Evolutionary conservation across 2,797 vertebrate species (phyloP).

Genomic region (Poecile montanus): DNA sequence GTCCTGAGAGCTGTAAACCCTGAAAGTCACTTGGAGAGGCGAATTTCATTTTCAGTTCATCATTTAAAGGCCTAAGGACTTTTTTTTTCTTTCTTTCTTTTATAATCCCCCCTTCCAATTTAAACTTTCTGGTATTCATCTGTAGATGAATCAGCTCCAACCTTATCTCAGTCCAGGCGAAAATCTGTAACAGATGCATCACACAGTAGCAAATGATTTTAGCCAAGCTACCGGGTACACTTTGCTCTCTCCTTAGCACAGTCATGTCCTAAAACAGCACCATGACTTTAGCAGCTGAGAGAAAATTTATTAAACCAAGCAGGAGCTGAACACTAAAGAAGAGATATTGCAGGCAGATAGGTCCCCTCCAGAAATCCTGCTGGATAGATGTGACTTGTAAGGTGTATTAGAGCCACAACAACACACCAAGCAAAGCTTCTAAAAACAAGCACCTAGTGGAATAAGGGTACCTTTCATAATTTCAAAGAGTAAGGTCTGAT

Average conservation of each 20-base stretch:
- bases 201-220: neutral
- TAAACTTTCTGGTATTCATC: neutral
- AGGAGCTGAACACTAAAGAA: neutral
- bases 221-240: neutral
- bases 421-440: neutral
- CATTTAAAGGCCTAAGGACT: neutral
- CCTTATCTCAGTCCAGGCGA: neutral
- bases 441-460: neutral
- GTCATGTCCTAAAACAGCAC: neutral
- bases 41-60: neutral
- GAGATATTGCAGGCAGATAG: neutral
- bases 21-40: neutral
- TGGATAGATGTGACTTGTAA: neutral
- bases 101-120: conserved; percentile 24
- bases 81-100: neutral
- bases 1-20: neutral
- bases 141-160: conserved; percentile 6
- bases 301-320: neutral
- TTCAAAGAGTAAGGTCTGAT: neutral
- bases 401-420: neutral
- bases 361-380: neutral
- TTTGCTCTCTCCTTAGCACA: neutral
- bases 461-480: neutral
- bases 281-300: neutral
- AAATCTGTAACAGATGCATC: neutral